Base-by-base conservation (phyloP, 2,888 invertebrate genomes). In the Pterostichus madidus region DNA sequence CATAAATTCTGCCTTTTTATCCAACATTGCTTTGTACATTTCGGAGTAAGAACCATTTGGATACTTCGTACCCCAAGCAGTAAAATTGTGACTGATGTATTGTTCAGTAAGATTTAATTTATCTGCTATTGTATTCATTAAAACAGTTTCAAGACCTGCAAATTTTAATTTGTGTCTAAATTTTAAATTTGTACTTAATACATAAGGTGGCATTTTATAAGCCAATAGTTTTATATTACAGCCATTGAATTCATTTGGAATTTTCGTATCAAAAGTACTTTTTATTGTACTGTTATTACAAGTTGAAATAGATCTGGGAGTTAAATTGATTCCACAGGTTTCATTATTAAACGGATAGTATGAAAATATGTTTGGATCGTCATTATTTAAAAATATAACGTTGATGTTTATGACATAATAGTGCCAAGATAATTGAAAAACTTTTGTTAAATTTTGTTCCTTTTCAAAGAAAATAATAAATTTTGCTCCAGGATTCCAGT, bases 1-100 rank as follows among this genome's bases (percentile, higher is more conserved):
- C 8, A 84, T 39, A 1, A 83, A 5, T 64, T 84, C 79, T 31
- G 17, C 76, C 11, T 44, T 68, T 11, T 44, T 32, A n/a, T 79
- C 46, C 39, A 46, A 10, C 10, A 85, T 7, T 10, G 68, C 61
- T 15, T 75, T 52, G 56, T 31, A 68, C 80, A 84, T 80, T 6
- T 78, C 39, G 0, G 83, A 84, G 24, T 49, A 83, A 5, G 83
- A 73, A 8, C 84, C 84, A 71, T 85, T 83, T 5, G 52, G n/a
- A 11, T 78, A 35, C 32, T 24, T 64, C 0, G 7, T 24, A 8
- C 84, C 85, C 85, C 85, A 85, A 53, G 8, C 11, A 11, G 73
- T 44, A 44, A 32, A 75, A 53, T 59, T 56, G 10, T 73, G 53
- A 39, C 17, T 7, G 17, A 56, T n/a, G 73, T 73, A 56, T 17